These are phyloP conservation scores for Drosophila trapezifrons DNA, from an alignment of 1,140 invertebrate genomes.

Conservation along the genomic window DNA sequence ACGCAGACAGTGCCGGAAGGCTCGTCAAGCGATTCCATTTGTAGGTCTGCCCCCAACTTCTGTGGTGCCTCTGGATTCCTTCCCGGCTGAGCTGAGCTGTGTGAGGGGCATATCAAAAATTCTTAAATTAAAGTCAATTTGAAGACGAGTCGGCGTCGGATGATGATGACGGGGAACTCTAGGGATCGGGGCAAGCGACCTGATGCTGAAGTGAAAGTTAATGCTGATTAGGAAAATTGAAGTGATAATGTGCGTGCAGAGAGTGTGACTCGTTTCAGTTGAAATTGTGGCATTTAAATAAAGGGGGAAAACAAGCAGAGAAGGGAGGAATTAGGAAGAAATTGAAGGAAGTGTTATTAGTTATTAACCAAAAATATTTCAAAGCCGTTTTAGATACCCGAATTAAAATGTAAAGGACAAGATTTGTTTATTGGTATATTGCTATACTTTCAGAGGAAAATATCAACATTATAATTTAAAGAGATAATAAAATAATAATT, in stretches of 20 bases:
- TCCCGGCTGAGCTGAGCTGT: conserved; percentile 14
- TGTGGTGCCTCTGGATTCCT: conserved; percentile 11
- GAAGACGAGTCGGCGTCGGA: conserved; percentile 46
- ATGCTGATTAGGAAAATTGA: conserved; percentile 69
- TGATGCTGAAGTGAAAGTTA: conserved; percentile 47
- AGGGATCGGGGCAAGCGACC: not conserved
- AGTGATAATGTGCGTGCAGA: conserved; percentile 47
- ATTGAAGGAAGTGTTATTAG: not conserved
- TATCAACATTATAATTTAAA: no score
- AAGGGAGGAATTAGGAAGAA: not conserved
- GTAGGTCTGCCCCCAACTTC: conserved; percentile 35
- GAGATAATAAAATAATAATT: no score
- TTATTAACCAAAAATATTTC: no score
- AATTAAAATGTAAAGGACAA: no score
- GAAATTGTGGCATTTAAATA: not conserved
- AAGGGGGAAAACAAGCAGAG: not conserved
- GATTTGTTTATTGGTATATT: no score
- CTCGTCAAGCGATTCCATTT: conserved; percentile 71
- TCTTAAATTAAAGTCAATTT: conserved; percentile 73
- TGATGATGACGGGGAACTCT: conserved; percentile 21
- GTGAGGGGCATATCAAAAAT: conserved; percentile 55
- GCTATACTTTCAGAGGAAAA: no score
- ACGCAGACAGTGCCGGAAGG: conserved; percentile 50
- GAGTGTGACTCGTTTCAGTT: not conserved
- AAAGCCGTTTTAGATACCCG: no score